Conservation (phyloP, 2,113 vertebrate species). For the Oryzias woworae region DNA sequence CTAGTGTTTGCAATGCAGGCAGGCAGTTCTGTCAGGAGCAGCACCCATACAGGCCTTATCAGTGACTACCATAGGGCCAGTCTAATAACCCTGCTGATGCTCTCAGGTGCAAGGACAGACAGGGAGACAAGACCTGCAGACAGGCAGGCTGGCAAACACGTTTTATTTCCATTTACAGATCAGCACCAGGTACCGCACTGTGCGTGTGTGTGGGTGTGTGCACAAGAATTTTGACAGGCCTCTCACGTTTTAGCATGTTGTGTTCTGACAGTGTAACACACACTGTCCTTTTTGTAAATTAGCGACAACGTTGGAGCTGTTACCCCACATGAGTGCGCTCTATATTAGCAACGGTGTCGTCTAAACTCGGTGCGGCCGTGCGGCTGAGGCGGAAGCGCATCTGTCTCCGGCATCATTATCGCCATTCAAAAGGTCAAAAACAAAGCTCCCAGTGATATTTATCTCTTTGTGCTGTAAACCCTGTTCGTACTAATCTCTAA, state of each 20-base stretch:
- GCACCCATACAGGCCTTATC: slow-evolving; percentile 70
- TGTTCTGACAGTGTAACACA: slow-evolving; percentile 32
- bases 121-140: slow-evolving; percentile 34
- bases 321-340: slow-evolving; percentile 25
- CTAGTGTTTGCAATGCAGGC: slow-evolving; percentile 71
- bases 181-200: slow-evolving; percentile 37
- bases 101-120: slow-evolving; percentile 38
- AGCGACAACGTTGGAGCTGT: slow-evolving; percentile 24
- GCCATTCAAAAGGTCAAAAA: slow-evolving; percentile 70
- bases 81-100: slow-evolving; percentile 76
- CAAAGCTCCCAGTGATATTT: slow-evolving; percentile 63
- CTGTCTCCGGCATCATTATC: slow-evolving; percentile 65
- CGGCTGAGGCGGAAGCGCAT: slow-evolving; percentile 34
- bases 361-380: slow-evolving; percentile 18
- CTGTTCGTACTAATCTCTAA: slow-evolving; percentile 73
- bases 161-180: slow-evolving; percentile 68
- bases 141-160: slow-evolving; percentile 43
- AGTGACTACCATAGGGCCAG: slow-evolving; percentile 71
- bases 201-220: slow-evolving; percentile 6
- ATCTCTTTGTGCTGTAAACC: slow-evolving; percentile 68
- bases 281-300: slow-evolving; percentile 38
- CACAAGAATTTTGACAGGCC: slow-evolving; percentile 12
- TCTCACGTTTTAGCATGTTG: slow-evolving; percentile 10
- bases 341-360: slow-evolving; percentile 24
- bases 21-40: slow-evolving; percentile 64